Base-by-base conservation (phyloP, 2,888 invertebrate species). In the Atethmia centrago region DNA sequence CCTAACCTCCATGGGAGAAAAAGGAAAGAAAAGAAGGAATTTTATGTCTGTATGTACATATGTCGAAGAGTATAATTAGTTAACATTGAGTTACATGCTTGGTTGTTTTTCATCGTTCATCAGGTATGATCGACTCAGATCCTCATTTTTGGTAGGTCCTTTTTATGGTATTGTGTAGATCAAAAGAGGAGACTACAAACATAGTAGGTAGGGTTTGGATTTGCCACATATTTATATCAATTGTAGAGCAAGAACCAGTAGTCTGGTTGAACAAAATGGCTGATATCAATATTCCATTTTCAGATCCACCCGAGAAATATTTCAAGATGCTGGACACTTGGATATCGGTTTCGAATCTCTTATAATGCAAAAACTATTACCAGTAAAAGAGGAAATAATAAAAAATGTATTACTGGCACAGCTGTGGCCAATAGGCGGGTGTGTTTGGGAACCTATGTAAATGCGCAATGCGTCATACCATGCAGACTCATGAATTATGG, bases 391-490 rank as follows among this genome's bases (percentile, higher is more conserved):
- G 87, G 88, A 89, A 88, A 90, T 88, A 92, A 92, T 93, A 92
- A 93, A 92, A 93, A 90, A 94, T 93, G 91, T 94, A 93, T 93
- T 91, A 89, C 88, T 81, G 70, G 77, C 83, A 83, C 95, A 95
- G 93, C 92, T 95, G 95, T 84, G 90, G 70, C 88, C 90, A 82
- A 93, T 92, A 88, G 91, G 88, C 85, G 81, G 83, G 74, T 53
- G 77, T 85, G 85, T 90, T 92, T 86, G 87, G 87, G 89, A 91
- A 92, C 92, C 88, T 94, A 95, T 94, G 94, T 92, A 94, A 94
- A 94, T 94, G 91, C 92, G 92, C 93, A 92, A 91, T 93, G 92
- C 94, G 93, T 94, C 93, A 93, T 90, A 89, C 88, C 81, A 90
- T 90, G 88, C 90, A 88, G 81, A 81, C 91, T 94, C 92, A 94